Base-by-base conservation (phyloP, 2,113 vertebrate genomes). In the Rhabdomys dilectus region DNA sequence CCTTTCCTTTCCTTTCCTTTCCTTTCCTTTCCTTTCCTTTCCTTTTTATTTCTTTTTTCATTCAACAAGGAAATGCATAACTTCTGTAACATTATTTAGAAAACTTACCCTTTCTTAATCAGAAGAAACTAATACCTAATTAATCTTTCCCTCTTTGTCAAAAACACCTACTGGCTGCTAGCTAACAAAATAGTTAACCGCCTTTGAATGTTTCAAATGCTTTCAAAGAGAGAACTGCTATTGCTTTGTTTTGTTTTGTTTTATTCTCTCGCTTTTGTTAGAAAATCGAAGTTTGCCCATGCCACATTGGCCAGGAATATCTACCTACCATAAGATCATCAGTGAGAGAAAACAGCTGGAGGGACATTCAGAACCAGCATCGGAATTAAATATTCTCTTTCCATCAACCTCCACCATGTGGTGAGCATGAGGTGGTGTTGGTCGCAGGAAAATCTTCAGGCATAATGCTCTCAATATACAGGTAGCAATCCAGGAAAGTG, bases 21-120 rank as follows among this genome's bases (percentile, higher is more conserved):
- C 7, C 68, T 72, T 72, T 8, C 36, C 36, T 39, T 7, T 39
- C 9, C n/a, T 73, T 73, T 39, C 7, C 68, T 72, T 72, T 8
- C 36, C 36, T 39, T 7, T 39, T 73, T 39, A 21, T 72, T 21
- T 72, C 17, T 21, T 21, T 62, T 62, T 62, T 62, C 34, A 73
- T 36, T 42, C n/a, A 42, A 73, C 72, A 73, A 64, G 89, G 42
- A 89, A 95, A 88, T 73, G 11, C 15, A 89, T 88, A 91, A 86
- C 68, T 91, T 93, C 84, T 77, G 26, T 51, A 94, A 39, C 29
- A 81, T 34, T 77, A 13, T 90, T 93, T 86, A 16, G 39, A 93
- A 97, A 96, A 86, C 22, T 31, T 81, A 39, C 62, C 8, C n/a
- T 96, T 96, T 94, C 90, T 85, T 84, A 64, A 86, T 66, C 39